Evolutionary conservation across 2,888 invertebrate genomes (phyloP), one percentile per base, ranked within the genome.

Genomic region (Chrysotoxum bicinctum): DNA sequence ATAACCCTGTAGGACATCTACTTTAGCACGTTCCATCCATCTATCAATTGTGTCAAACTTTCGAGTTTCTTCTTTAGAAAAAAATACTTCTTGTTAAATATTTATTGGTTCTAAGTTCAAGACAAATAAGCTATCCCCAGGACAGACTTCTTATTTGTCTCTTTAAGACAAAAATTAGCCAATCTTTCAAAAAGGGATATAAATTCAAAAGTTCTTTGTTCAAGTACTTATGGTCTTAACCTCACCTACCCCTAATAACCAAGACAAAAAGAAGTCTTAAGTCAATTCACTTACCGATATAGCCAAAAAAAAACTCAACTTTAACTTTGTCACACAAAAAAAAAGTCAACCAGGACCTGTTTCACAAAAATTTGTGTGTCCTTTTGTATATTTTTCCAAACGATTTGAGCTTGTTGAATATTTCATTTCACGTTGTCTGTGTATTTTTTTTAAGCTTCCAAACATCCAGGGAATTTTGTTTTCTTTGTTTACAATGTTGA

Each of bases 391-490:
- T 62, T 66, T 14, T 80, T 84, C 75, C 70, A 72, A 75, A 58
- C 75, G 72, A 84, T 84, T 84, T 80, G 50, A 48, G 66, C 70
- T 62, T 64, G 52, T 72, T 80, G 80, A 84, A 80, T 84, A 80
- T 84, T 80, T 79, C 58, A 80, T 80, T 72, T 32, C 64, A 85
- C 85, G 81, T 85, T 58, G 58, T 64, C 70, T 84, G 75, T 80
- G 72, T 80, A 9, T 54, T 26, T 14, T 52, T 58, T 35, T 58
- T 60, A 60, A 60, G 62, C 62, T 48, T 19, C 2, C 9, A 64
- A 64, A 32, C 12, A 21, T 7, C 4, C 14, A 5, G 21, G 19
- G 32, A 48, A 62, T 62, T 62, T 40, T 19, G 21, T 60, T 60
- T 40, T 40, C 16, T 26, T 26, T 43, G 62, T 62, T 30, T 35